These are phyloP conservation scores for Campaea margaritaria DNA, from an alignment of 2,888 invertebrate species.

Conservation along the genomic window DNA sequence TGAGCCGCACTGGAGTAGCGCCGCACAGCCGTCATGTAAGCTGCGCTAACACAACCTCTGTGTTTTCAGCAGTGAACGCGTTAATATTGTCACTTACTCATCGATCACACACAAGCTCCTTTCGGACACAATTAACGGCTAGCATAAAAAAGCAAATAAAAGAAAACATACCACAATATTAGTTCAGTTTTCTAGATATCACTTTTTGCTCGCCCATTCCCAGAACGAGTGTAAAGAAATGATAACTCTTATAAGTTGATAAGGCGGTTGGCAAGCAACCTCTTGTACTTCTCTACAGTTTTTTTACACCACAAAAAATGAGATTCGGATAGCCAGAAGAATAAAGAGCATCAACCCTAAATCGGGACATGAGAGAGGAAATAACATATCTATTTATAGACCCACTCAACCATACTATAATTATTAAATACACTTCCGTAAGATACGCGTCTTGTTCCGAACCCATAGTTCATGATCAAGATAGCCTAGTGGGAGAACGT, in stretches of 20 bases:
- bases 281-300: background rate
- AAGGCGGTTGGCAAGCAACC: conserved; percentile 17
- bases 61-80: too few relatives aligned
- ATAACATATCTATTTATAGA: background rate
- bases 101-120: too few relatives aligned
- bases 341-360: conserved; percentile 5
- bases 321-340: conserved; percentile 3
- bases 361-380: conserved; percentile 1
- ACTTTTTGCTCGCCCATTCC: conserved; percentile 21
- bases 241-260: conserved; percentile 6
- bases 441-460: background rate
- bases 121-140: too few relatives aligned
- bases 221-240: conserved; percentile 10
- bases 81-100: too few relatives aligned
- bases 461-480: background rate
- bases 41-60: too few relatives aligned
- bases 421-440: background rate
- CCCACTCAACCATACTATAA: background rate
- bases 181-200: too few relatives aligned
- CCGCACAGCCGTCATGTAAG: too few relatives aligned
- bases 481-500: too few relatives aligned
- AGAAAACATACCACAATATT: too few relatives aligned
- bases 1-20: too few relatives aligned
- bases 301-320: conserved; percentile 4
- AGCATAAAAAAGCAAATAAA: too few relatives aligned